Base-by-base conservation (phyloP, 2,888 invertebrate species). In the Dryococelus australis region DNA sequence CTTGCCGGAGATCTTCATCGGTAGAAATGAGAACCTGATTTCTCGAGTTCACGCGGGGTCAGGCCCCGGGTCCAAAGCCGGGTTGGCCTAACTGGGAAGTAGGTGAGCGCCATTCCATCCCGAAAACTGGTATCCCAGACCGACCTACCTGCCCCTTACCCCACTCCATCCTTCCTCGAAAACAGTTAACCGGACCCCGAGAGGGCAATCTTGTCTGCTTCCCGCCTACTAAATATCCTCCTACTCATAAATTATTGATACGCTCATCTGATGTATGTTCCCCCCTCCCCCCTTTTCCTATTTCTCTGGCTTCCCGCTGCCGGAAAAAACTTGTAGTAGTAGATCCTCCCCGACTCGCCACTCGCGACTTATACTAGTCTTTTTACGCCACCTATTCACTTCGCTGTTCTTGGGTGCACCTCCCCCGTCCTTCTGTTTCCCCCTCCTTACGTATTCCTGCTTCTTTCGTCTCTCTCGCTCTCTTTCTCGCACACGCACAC, bases 191-290 rank as follows among this genome's bases (percentile, higher is more conserved):
- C 65, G 65, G 65, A 65, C 65, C 65, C 65, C 24, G 65, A 65
- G 13, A 65, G 65, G 65, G 24, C 65, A 65, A 65, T 65, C 65
- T 65, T 65, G 13, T 24, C 65, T n/a, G 65, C 20, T 65, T 65
- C 65, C 65, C 65, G 65, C 65, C 65, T 65, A 65, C 65, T 65
- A 65, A 65, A 65, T 65, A 65, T 65, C 65, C 65, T 10, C 65
- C 65, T 65, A 24, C 65, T 65, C 65, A 65, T 65, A 65, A 65
- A 65, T 65, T 65, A 65, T 65, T 65, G 65, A 65, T 65, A 65
- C 65, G 0, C 65, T 65, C n/a, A 1, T 65, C 65, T 24, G 65
- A 65, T 65, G 65, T 65, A 24, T 65, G 6, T 65, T 16, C 24
- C 24, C 24, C 24, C 8, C 2, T 24, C n/a, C 16, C 65, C 16